A percentile compares a stretch with the other conserved stretches of the same genome.
Conservation (phyloP, 2,113 vertebrate genomes). For the Dascyllus trimaculatus region DNA sequence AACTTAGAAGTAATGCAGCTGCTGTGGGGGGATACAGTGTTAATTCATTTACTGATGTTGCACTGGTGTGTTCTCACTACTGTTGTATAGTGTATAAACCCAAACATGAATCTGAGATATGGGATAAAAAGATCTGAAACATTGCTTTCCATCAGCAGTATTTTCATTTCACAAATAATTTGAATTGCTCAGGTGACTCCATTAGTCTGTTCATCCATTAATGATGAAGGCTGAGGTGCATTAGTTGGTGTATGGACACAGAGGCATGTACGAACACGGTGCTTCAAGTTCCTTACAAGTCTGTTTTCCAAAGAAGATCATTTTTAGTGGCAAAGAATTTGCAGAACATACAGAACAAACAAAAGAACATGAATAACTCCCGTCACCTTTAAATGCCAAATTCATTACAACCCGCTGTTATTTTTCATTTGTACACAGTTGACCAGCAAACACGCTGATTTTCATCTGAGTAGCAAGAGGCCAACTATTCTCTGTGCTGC, state of each 20-base stretch:
- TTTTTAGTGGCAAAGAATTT: slow-evolving; percentile 15
- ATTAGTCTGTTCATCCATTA: background rate
- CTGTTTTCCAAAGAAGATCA: slow-evolving; percentile 30
- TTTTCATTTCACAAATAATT: background rate
- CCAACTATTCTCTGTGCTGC: slow-evolving; percentile 1
- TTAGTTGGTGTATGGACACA: background rate
- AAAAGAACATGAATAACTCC: slow-evolving; percentile 21
- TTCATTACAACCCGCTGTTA: slow-evolving; percentile 23
- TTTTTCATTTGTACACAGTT: slow-evolving; percentile 16
- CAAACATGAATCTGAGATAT: slow-evolving; percentile 1
- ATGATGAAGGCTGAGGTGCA: slow-evolving; percentile 1
- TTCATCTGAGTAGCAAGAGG: slow-evolving; percentile 2
- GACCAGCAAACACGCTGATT: slow-evolving; percentile 15
- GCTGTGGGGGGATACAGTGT: too few relatives aligned
- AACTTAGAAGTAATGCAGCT: too few relatives aligned
- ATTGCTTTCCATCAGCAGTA: background rate
- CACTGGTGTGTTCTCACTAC: too few relatives aligned
- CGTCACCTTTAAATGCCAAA: slow-evolving; percentile 43
- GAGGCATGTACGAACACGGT: background rate
- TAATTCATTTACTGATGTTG: too few relatives aligned
- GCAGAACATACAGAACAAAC: slow-evolving; percentile 1
- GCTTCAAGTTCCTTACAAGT: background rate
- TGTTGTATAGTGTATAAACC: background rate
- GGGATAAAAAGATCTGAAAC: too few relatives aligned
- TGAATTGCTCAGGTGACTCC: background rate